Percentiles rank a stretch among this genome's conserved stretches.
Conservation (phyloP, 1,140 invertebrate species). For the Drosophila quadrilineata region DNA sequence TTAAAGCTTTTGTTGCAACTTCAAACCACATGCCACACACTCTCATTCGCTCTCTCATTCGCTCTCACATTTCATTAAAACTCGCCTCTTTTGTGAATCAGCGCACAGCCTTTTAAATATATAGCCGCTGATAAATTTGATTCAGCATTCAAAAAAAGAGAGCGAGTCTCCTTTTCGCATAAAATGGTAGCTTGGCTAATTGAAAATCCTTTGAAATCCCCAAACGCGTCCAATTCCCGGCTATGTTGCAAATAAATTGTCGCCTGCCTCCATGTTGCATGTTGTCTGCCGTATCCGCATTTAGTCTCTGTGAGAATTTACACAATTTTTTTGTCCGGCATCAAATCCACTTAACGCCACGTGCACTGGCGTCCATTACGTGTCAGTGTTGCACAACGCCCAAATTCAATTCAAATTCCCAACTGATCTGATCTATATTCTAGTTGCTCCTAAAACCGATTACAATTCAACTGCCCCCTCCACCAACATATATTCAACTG, state of each 20-base stretch:
- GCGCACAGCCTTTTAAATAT: no score
- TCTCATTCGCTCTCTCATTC: not conserved
- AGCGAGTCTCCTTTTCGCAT: no score
- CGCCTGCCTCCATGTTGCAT: conserved; percentile 57
- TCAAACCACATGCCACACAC: conserved; percentile 6
- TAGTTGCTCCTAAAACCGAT: no score
- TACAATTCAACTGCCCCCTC: not conserved
- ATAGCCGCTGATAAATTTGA: conserved; percentile 43
- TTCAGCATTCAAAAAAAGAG: conserved; percentile 46
- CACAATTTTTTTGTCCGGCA: conserved; percentile 45
- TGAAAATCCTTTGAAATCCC: conserved; percentile 71
- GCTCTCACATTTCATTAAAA: conserved; percentile 40
- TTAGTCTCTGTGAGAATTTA: not conserved
- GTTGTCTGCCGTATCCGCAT: conserved; percentile 13
- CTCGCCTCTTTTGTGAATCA: not conserved
- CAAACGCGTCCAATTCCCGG: conserved; percentile 25
- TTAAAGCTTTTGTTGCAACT: conserved; percentile 28
- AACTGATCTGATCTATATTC: no score
- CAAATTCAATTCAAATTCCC: conserved; percentile 27
- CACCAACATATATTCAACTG: no score
- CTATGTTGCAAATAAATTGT: conserved; percentile 56
- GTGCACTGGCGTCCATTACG: conserved; percentile 57
- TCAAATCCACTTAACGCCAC: conserved; percentile 69
- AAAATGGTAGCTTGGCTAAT: conserved; percentile 50
- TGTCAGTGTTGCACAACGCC: conserved; percentile 27